Percentiles rank a stretch among this genome's conserved stretches.
Evolutionary conservation across 2,888 invertebrate genomes (phyloP).

Genomic region (Xestia rhomboidea): DNA sequence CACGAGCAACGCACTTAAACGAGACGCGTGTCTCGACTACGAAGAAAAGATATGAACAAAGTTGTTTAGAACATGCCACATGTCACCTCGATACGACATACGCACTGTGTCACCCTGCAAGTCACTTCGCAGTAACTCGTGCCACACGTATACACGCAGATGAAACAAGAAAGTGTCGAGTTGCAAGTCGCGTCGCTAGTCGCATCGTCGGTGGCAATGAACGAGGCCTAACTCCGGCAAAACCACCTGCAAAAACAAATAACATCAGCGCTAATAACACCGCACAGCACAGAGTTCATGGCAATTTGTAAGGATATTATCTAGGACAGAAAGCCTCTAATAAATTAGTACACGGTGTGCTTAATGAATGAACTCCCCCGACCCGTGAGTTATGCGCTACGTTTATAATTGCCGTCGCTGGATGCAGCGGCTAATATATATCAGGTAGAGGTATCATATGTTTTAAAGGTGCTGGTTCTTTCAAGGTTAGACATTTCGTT

Average conservation of each 20-base stretch:
- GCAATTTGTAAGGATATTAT: constrained; percentile 53
- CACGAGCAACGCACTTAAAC: too few species aligned
- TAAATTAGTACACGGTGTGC: constrained; percentile 71
- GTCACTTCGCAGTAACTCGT: not conserved
- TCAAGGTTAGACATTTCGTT: not conserved
- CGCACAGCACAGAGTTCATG: not conserved
- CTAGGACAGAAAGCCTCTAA: constrained; percentile 57
- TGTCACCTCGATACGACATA: not conserved
- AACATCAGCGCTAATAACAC: not conserved
- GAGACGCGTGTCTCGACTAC: not conserved
- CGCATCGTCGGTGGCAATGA: not conserved
- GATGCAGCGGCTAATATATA: constrained; percentile 39
- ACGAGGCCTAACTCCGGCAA: not conserved
- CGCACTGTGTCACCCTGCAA: not conserved
- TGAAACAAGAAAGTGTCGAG: not conserved
- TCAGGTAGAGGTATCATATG: constrained; percentile 21
- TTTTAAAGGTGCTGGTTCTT: constrained; percentile 1
- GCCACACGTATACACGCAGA: not conserved
- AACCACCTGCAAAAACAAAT: not conserved
- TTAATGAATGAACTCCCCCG: constrained; percentile 71
- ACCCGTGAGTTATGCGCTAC: constrained; percentile 64
- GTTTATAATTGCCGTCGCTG: constrained; percentile 70
- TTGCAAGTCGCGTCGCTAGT: not conserved
- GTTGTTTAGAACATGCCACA: not conserved
- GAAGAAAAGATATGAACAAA: not conserved